Base-by-base conservation (phyloP, 2,113 vertebrate species). In the Columbina picui region DNA sequence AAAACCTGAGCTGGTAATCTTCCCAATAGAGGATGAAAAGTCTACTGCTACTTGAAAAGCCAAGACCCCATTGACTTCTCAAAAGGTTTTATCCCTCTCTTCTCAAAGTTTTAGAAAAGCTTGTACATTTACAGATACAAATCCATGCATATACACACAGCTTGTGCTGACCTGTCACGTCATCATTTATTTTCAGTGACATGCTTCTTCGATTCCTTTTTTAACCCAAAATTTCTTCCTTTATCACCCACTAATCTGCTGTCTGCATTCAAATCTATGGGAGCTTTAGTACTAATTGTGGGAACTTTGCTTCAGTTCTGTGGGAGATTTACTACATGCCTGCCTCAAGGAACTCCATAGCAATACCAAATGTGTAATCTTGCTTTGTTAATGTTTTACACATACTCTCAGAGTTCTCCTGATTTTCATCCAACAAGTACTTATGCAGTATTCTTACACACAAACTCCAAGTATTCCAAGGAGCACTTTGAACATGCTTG, bases 381-480 rank as follows among this genome's bases (percentile, higher is more conserved):
- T 5, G 2, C 32, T 69, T 80, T 73, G 75, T 36, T 69, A 93
- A 60, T 84, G 45, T 73, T 93, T 89, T 91, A 82, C 69, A 64
- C 69, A n/a, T 34, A 69, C 80, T 63, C 65, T 86, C 49, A 57
- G 84, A 94, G 65, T 50, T 82, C 49, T 87, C 64, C 65, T 68
- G 53, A 56, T 82, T 91, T 81, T 71, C 95, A 77, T 85, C 30
- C 65, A 82, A 82, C 60, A 84, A 69, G 74, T 79, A 81, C 93
- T 94, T 93, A 43, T 13, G 45, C 61, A 60, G 34, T 82, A 76
- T 93, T 78, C 74, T 69, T 89, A 84, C 69, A 79, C 79, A 69
- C 43, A 95, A 89, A 84, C 67, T 59, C 70, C 55, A 52, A 52
- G 80, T 93, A 90, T 70, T 89, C 50, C 60, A 94, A 84, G 82